A percentile compares a stretch with the other conserved stretches of the same genome.
These are phyloP conservation scores for Pinctada fucata DNA, from an alignment of 2,888 invertebrate genomes.

Conservation along the genomic window DNA sequence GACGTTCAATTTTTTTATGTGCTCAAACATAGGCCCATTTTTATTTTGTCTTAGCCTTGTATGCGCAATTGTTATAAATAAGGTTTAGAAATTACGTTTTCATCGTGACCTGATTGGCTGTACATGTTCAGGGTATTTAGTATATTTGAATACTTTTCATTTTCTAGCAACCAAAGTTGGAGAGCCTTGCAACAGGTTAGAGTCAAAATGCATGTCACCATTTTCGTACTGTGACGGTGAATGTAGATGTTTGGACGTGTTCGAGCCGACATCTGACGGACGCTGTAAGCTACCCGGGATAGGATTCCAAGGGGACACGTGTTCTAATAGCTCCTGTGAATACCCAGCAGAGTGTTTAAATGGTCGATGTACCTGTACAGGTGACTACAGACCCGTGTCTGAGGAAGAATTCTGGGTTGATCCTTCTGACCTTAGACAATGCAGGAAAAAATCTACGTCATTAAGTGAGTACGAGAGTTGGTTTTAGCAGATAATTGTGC, in stretches of 20 bases:
- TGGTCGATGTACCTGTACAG: slow-evolving; percentile 52
- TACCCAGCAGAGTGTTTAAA: slow-evolving; percentile 51
- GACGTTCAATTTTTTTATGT: no score
- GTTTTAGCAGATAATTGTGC: not conserved
- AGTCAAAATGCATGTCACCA: slow-evolving; percentile 50
- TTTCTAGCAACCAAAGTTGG: slow-evolving; percentile 51
- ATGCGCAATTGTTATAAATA: no score
- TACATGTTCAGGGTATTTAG: no score
- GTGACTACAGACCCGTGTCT: slow-evolving; percentile 47
- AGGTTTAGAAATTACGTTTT: no score
- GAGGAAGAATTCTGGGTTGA: slow-evolving; percentile 57
- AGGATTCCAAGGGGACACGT: slow-evolving; percentile 53
- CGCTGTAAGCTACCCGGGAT: slow-evolving; percentile 54
- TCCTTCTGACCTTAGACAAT: slow-evolving; percentile 50
- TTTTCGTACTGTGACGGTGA: slow-evolving; percentile 50
- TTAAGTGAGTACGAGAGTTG: slow-evolving; percentile 54
- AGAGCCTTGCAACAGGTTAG: slow-evolving; percentile 44
- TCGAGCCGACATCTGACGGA: slow-evolving; percentile 51
- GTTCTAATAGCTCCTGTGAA: slow-evolving; percentile 49
- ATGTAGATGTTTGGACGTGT: slow-evolving; percentile 49
- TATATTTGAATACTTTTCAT: no score
- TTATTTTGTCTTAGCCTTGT: no score
- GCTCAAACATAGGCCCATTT: no score
- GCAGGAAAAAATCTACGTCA: slow-evolving; percentile 47
- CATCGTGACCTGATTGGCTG: no score